These are phyloP conservation scores for Acronicta leporina DNA, from an alignment of 2,888 invertebrate genomes.

Conservation along the genomic window DNA sequence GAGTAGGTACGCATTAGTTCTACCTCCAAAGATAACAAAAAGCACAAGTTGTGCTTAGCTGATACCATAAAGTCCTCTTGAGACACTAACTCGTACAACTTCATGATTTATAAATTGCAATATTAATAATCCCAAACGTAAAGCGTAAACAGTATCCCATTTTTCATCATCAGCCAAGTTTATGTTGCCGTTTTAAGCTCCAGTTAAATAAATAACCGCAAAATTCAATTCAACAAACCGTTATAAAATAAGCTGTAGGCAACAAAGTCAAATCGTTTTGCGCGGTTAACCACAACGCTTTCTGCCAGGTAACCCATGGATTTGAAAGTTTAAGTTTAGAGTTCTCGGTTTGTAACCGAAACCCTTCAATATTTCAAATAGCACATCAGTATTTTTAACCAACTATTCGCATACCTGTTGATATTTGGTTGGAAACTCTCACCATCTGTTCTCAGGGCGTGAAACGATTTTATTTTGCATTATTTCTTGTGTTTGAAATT, in stretches of 20 bases:
- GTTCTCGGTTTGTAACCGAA: slow-evolving; percentile 72
- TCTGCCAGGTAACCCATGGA: slow-evolving; percentile 83
- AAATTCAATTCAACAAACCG: slow-evolving; percentile 88
- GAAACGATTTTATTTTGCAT: slow-evolving; percentile 66
- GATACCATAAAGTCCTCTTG: slow-evolving; percentile 11
- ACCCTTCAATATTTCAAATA: slow-evolving; percentile 76
- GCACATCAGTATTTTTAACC: slow-evolving; percentile 63
- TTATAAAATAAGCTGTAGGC: slow-evolving; percentile 87
- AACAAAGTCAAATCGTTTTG: slow-evolving; percentile 87
- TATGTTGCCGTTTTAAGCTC: slow-evolving; percentile 70
- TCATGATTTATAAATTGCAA: slow-evolving; percentile 40
- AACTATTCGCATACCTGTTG: slow-evolving; percentile 78
- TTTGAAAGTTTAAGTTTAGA: slow-evolving; percentile 82
- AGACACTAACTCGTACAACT: slow-evolving; percentile 21
- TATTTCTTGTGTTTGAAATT: slow-evolving; percentile 60
- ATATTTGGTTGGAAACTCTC: slow-evolving; percentile 59
- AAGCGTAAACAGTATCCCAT: slow-evolving; percentile 39
- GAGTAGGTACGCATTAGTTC: too few species aligned
- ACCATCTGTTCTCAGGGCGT: slow-evolving; percentile 52
- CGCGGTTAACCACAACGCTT: slow-evolving; percentile 85
- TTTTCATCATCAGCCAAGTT: slow-evolving; percentile 60
- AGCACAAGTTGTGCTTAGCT: not conserved
- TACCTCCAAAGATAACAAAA: slow-evolving; percentile 7
- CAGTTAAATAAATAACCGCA: slow-evolving; percentile 88
- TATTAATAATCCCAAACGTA: slow-evolving; percentile 42